These are phyloP conservation scores for Microctonus brassicae DNA, from an alignment of 2,888 invertebrate species.

Conservation along the genomic window DNA sequence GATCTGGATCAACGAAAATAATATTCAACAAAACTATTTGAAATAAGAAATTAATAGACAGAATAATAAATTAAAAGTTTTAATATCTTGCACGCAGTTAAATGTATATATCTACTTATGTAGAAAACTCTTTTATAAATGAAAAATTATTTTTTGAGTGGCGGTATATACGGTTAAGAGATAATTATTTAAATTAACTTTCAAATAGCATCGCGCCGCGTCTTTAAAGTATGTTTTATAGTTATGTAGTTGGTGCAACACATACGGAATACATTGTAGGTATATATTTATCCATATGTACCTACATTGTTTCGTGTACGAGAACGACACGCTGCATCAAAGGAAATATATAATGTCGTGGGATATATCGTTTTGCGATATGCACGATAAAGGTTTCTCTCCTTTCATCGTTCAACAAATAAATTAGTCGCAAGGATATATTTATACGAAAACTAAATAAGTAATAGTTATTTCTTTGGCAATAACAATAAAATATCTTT, in stretches of 20 bases:
- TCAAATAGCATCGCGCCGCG: too few relatives aligned
- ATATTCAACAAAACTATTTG: background rate
- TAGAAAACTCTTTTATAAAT: too few relatives aligned
- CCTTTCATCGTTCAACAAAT: slow-evolving; percentile 7
- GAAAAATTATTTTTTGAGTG: too few relatives aligned
- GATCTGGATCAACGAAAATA: slow-evolving; percentile 63
- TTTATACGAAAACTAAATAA: too few relatives aligned
- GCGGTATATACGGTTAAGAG: too few relatives aligned
- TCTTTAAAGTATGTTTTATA: background rate
- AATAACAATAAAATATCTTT: too few relatives aligned
- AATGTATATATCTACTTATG: too few relatives aligned
- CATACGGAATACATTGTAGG: too few relatives aligned
- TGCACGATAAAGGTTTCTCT: slow-evolving; percentile 54
- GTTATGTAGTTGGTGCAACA: background rate
- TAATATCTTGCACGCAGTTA: too few relatives aligned
- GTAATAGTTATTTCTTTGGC: too few relatives aligned
- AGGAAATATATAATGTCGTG: slow-evolving; percentile 56
- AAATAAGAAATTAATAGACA: background rate
- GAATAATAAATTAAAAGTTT: background rate
- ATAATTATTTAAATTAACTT: slow-evolving; percentile 58
- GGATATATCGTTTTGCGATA: slow-evolving; percentile 49
- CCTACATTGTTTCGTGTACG: slow-evolving; percentile 32
- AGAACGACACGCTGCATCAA: slow-evolving; percentile 46
- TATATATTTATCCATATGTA: background rate
- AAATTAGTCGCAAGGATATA: too few relatives aligned